phyloP scores from a whole-genome alignment of 2,888 invertebrate genomes.

The Dysmachus trigonus region DNA sequence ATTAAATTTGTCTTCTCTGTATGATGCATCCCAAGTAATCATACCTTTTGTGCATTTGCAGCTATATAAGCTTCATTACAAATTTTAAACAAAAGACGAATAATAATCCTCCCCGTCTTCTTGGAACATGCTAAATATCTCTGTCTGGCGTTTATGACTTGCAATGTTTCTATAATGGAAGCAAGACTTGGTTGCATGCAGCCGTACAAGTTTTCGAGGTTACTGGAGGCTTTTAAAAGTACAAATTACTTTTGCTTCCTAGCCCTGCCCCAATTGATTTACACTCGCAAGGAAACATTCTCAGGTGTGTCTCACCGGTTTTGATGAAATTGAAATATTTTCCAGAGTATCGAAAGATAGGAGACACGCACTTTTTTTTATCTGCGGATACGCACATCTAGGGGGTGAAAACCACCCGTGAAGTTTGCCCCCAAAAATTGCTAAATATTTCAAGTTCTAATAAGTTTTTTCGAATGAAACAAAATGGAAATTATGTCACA shows the following conservation, averaged over 20 bases:
- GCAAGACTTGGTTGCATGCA: background rate
- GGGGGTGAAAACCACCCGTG: no score
- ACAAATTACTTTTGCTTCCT: background rate
- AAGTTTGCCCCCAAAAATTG: no score
- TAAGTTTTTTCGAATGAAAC: no score
- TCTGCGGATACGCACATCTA: no score
- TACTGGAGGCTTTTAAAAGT: background rate
- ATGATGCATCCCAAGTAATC: slow-evolving; percentile 24
- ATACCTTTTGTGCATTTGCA: slow-evolving; percentile 20
- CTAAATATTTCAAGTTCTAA: no score
- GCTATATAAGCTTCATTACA: slow-evolving; percentile 24
- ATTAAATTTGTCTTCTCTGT: slow-evolving; percentile 20
- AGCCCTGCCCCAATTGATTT: background rate
- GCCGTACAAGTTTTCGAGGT: background rate
- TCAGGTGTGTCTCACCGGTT: no score
- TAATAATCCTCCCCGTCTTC: background rate
- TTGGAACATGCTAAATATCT: background rate
- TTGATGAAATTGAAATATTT: no score
- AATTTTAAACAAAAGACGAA: slow-evolving; percentile 30
- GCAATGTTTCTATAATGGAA: background rate
- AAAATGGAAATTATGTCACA: no score
- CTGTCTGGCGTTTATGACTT: background rate
- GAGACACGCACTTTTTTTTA: no score
- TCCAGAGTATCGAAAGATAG: no score
- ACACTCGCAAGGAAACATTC: background rate